Evolutionary conservation across 2,888 invertebrate species (phyloP).

Genomic region (Tryphoninae sp.): DNA sequence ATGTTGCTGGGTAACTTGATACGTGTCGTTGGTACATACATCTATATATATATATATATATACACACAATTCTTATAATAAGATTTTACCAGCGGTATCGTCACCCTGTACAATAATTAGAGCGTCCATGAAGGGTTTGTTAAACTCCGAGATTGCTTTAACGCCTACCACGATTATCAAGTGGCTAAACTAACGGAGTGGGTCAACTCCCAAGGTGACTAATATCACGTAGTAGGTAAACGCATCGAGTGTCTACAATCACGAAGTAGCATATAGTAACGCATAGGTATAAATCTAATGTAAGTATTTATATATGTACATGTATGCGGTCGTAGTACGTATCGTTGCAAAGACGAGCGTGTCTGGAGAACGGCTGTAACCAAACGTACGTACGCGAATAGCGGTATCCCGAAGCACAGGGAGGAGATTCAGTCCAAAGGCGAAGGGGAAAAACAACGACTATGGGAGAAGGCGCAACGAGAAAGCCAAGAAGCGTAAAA

Average conservation of each 20-base stretch:
- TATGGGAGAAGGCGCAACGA: slow-evolving; percentile 53
- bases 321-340: no score
- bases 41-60: neutral
- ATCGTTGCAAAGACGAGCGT: slow-evolving; percentile 33
- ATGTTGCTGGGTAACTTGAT: slow-evolving; percentile 72
- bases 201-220: neutral
- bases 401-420: slow-evolving; percentile 71
- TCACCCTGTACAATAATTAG: no score
- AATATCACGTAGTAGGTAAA: neutral
- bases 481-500: slow-evolving; percentile 39
- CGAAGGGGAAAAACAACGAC: slow-evolving; percentile 67
- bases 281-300: no score
- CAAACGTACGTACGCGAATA: slow-evolving; percentile 65
- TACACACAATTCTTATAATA: no score
- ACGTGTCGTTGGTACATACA: slow-evolving; percentile 67
- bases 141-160: neutral
- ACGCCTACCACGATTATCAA: neutral
- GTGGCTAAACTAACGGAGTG: neutral
- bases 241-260: neutral
- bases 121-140: no score
- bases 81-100: no score
- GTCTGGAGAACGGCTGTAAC: slow-evolving; percentile 45
- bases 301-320: no score
- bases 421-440: slow-evolving; percentile 70
- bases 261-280: no score